phyloP scores from a whole-genome alignment of 2,797 vertebrate genomes.

The Acrocephalus scirpaceus region DNA sequence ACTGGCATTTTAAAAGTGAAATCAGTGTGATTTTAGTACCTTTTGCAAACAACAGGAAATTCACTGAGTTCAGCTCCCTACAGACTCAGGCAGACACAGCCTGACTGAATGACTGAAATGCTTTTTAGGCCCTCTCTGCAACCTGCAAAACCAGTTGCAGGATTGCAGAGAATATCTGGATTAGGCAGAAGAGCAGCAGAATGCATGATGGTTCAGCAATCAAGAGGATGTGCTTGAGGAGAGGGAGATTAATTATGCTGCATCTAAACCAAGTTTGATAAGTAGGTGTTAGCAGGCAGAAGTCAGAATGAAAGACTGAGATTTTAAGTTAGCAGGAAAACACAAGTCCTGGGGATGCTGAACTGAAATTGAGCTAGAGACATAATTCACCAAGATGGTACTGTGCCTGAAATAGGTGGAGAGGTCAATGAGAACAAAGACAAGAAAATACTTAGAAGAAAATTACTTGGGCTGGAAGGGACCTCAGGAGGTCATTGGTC shows the following conservation, averaged over 20 bases:
- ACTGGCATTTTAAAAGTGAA: background rate
- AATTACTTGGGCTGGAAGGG: background rate
- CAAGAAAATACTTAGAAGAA: background rate
- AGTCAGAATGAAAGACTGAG: background rate
- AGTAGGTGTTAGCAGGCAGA: background rate
- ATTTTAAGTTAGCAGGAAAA: background rate
- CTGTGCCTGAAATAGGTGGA: background rate
- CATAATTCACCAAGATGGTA: background rate
- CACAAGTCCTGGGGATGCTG: background rate
- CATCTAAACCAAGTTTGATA: background rate
- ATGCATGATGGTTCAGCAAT: background rate
- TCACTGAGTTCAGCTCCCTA: background rate
- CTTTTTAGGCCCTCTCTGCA: background rate
- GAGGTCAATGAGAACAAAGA: background rate
- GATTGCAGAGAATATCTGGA: background rate
- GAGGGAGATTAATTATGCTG: background rate
- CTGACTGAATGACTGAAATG: background rate
- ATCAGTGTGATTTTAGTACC: background rate
- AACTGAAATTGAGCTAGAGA: background rate
- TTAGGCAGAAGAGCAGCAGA: background rate
- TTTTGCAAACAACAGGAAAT: background rate
- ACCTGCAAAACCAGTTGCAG: background rate
- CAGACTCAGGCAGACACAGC: background rate
- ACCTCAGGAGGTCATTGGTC: background rate
- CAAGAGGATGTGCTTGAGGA: background rate